Evolutionary conservation across 1,140 invertebrate species (phyloP), one percentile per base, ranked within the genome.

Genomic region (Aphelenchoides avenae): DNA sequence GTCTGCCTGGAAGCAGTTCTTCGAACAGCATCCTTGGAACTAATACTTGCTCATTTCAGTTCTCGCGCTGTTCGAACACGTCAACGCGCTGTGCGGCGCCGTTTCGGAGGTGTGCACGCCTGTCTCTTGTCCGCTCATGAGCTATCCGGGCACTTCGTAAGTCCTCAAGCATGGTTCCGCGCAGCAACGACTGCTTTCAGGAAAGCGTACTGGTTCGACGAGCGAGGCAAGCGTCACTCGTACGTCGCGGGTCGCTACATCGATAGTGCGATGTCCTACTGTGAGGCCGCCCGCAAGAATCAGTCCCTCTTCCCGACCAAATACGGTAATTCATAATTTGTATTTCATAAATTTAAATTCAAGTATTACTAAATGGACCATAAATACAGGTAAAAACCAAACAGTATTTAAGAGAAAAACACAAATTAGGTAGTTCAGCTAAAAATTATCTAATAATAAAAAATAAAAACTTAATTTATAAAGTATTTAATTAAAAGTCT

Each of bases 191-290:
- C n/a, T n/a, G n/a, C n/a, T n/a, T 69, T 64, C 40, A 71, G 68
- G 22, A 73, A 76, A 53, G 73, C 70, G 2, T 50, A 56, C 11
- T 74, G 71, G 61, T 31, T 68, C 22, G 71, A 74, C 43, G 71
- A 74, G 34, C 47, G 49, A 39, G 73, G 73, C 11, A 73, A 68
- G 48, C 55, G 68, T 1, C 65, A 74, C 42, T 46, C 54, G 26
- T 74, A 76, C 39, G 63, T 73, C 1, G 71, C 71, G 3, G 55
- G 55, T 49, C 66, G 75, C 36, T 74, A 74, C 47, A 74, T 74
- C 34, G 73, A 74, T 46, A 65, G 62, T 44, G 71, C 76, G 13
- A 73, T 74, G 61, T 73, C 73, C 11, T 70, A 58, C 30, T 66
- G 57, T 26, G 71, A 74, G 48, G 64, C 31, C 34, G 51, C 73